Base-by-base conservation (phyloP, 2,888 invertebrate species). In the Pammene fasciana region DNA sequence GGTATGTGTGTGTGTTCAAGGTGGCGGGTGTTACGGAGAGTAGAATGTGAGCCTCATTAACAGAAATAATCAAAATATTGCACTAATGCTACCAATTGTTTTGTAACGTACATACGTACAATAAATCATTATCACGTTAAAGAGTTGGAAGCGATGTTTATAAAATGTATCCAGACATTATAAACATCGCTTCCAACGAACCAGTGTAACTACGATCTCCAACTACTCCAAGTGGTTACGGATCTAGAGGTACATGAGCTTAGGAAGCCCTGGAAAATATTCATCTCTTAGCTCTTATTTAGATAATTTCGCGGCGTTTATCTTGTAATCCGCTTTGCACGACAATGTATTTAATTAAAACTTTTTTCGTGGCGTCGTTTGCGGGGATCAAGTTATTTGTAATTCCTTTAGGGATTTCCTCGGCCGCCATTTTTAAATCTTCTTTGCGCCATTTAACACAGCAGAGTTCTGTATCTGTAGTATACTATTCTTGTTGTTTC, bases 261-360 rank as follows among this genome's bases (percentile, higher is more conserved):
- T 8, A 8, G n/a, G 34, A 54, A 34, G n/a, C 6, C n/a, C 45
- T 26, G 13, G 7, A 45, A 45, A 26, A 61, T 18, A 48, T 50
- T 38, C 61, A 64, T 57, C 50, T 64, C 48, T 41, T 36, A 13
- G 50, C 50, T 68, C 52, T 48, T n/a, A n/a, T n/a, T n/a, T 38
- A 50, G 64, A 50, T 59, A 46, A 68, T 57, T 64, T 64, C 14
- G 52, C 34, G 13, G 7, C 43, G 64, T 62, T 62, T 50, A 62
- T 62, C 62, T 52, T 41, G 50, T 52, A 62, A 62, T 38, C 38
- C 41, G 50, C n/a, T 52, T 62, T 52, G 38, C 62, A 50, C 61
- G 61, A 50, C 38, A 26, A 41, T 62, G 50, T 62, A 52, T 62
- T 62, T 62, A 62, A 62, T 62, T 62, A 62, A 61, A 62, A 62